These are phyloP conservation scores for Scolopax bukidnonensis DNA, from an alignment of 2,797 vertebrate genomes.

Conservation along the genomic window DNA sequence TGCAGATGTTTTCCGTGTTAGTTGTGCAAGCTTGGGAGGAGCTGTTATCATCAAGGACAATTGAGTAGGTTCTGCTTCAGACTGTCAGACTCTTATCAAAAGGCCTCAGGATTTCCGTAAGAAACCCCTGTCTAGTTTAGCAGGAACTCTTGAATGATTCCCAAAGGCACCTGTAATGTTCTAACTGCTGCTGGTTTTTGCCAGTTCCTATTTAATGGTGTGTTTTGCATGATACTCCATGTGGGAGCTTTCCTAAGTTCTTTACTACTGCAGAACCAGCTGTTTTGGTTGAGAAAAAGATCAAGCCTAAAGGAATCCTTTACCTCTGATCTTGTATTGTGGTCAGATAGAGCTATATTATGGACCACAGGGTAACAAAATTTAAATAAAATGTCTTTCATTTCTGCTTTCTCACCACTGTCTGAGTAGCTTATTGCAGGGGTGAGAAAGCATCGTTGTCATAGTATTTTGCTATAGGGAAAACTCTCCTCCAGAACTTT, in stretches of 20 bases:
- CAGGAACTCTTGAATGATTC: background rate
- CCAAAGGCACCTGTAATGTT: background rate
- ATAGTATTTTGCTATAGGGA: background rate
- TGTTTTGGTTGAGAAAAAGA: background rate
- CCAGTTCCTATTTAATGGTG: background rate
- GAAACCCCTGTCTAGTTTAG: background rate
- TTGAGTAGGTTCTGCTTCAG: background rate
- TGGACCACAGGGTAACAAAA: background rate
- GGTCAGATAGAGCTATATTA: background rate
- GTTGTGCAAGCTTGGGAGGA: background rate
- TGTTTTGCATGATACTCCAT: background rate
- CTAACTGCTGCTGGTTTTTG: background rate
- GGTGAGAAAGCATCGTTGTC: background rate
- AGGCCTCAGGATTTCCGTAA: background rate
- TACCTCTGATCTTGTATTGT: background rate
- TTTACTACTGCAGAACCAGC: background rate
- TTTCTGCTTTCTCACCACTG: background rate
- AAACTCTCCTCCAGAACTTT: background rate
- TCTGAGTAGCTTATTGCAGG: background rate
- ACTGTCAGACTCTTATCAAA: background rate
- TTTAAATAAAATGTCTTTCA: background rate
- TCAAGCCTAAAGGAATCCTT: background rate
- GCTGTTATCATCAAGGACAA: background rate
- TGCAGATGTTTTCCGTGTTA: background rate
- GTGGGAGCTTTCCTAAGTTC: background rate